Percentiles rank a stretch among this genome's conserved stretches.
Conservation (phyloP, 2,888 invertebrate genomes). For the Cheilosia grossa region DNA sequence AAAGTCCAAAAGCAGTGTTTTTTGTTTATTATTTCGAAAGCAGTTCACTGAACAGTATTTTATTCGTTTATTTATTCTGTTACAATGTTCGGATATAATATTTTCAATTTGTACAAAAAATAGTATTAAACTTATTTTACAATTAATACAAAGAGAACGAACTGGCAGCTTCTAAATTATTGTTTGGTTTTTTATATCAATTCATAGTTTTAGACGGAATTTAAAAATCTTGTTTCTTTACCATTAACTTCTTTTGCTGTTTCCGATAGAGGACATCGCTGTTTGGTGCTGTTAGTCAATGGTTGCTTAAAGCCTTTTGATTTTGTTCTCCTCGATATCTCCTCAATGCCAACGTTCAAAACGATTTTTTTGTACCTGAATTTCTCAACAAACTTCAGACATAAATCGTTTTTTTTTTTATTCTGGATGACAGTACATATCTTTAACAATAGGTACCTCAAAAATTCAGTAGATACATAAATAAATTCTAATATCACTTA, state of each 20-base stretch:
- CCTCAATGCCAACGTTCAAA: neutral
- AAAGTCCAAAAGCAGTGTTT: constrained; percentile 58
- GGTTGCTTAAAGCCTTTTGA: neutral
- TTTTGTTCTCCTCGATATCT: neutral
- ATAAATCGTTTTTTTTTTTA: neutral
- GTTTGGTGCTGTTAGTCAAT: constrained; percentile 15
- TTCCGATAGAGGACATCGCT: neutral
- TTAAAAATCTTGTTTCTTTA: neutral
- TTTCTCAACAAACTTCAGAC: neutral
- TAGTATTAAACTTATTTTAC: constrained; percentile 42
- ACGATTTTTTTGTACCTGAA: neutral
- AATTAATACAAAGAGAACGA: constrained; percentile 15
- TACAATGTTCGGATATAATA: neutral
- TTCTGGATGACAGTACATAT: constrained; percentile 1
- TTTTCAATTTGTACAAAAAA: constrained; percentile 46
- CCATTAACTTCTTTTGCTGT: constrained; percentile 3
- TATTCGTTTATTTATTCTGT: neutral
- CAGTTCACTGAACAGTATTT: constrained; percentile 41
- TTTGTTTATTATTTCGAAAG: constrained; percentile 36
- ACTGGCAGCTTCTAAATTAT: constrained; percentile 67
- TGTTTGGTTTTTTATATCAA: constrained; percentile 39
- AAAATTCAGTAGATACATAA: constrained; percentile 47
- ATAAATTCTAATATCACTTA: constrained; percentile 74
- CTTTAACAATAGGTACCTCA: constrained; percentile 7
- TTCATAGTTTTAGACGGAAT: constrained; percentile 59